Evolutionary conservation across 2,797 vertebrate genomes (phyloP).

Genomic region (Neosilurus mollespiculum): DNA sequence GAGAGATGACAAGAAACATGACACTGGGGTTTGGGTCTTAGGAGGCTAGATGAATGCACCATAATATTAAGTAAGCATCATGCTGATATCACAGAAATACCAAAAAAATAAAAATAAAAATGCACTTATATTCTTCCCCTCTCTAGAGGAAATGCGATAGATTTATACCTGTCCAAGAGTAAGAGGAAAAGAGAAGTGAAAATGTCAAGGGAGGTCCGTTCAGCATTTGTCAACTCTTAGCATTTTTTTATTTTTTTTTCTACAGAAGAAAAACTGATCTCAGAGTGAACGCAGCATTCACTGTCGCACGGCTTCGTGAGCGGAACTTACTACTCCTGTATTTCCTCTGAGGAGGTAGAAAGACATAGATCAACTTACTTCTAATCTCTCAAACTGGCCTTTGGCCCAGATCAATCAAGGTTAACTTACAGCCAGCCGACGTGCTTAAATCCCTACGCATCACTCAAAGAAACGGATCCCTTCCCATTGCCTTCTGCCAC

Average conservation of each 20-base stretch:
- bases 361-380: slow-evolving; percentile 70
- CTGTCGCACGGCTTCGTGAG: not conserved
- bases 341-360: slow-evolving; percentile 57
- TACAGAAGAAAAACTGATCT: not conserved
- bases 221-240: not conserved
- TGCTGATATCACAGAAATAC: not conserved
- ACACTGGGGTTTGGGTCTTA: too few relatives aligned
- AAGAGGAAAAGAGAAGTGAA: not conserved
- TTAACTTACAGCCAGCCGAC: slow-evolving; percentile 70
- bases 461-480: slow-evolving; percentile 65
- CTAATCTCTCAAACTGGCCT: slow-evolving; percentile 50
- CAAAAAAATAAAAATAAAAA: too few relatives aligned
- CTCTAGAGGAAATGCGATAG: not conserved
- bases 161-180: not conserved
- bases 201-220: not conserved
- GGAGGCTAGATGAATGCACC: not conserved
- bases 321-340: slow-evolving; percentile 27
- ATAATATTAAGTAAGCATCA: not conserved
- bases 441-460: slow-evolving; percentile 68
- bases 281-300: not conserved
- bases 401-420: slow-evolving; percentile 50
- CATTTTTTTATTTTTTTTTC: not conserved
- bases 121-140: not conserved
- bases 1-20: too few relatives aligned
- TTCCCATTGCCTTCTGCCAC: slow-evolving; percentile 68